Conservation (phyloP, 1,140 invertebrate species). For the Drosophila aff. region DNA sequence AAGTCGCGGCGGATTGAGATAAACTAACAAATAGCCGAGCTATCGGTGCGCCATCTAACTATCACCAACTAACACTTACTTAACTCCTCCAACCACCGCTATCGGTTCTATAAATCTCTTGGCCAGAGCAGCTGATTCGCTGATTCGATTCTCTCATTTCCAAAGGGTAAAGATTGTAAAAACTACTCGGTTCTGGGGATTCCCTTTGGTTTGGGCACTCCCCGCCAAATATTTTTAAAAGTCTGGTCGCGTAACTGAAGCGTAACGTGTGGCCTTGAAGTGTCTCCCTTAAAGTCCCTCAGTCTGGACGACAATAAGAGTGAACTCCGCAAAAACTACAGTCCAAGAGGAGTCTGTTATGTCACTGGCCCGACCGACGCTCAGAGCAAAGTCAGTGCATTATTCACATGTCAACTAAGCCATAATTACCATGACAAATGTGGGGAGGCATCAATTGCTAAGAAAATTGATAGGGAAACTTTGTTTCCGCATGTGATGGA, state of each 20-base stretch:
- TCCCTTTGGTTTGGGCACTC: not conserved
- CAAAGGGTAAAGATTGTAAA: slow-evolving; percentile 10
- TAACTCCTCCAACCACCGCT: slow-evolving; percentile 20
- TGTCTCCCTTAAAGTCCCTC: slow-evolving; percentile 19
- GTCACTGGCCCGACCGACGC: slow-evolving; percentile 13
- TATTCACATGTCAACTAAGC: slow-evolving; percentile 4
- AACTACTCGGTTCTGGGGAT: slow-evolving; percentile 12
- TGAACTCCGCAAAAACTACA: slow-evolving; percentile 15
- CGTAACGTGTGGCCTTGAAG: slow-evolving; percentile 40
- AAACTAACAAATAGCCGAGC: slow-evolving; percentile 52
- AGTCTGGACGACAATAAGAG: not conserved
- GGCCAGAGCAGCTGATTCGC: slow-evolving; percentile 37
- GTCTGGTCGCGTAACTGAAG: slow-evolving; percentile 37
- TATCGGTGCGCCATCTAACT: slow-evolving; percentile 51
- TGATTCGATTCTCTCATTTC: slow-evolving; percentile 6
- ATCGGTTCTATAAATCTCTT: slow-evolving; percentile 32
- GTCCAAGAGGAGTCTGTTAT: slow-evolving; percentile 34
- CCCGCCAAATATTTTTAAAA: slow-evolving; percentile 20
- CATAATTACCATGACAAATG: slow-evolving; percentile 18
- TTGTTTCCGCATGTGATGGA: slow-evolving; percentile 15
- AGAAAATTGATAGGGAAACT: slow-evolving; percentile 16
- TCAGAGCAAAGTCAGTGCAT: not conserved
- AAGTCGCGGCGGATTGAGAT: slow-evolving; percentile 47
- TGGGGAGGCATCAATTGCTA: slow-evolving; percentile 17
- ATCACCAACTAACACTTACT: slow-evolving; percentile 32